Percentiles rank a stretch among this genome's conserved stretches.
These are phyloP conservation scores for Baronia brevicornis DNA, from an alignment of 2,888 invertebrate genomes.

Conservation along the genomic window DNA sequence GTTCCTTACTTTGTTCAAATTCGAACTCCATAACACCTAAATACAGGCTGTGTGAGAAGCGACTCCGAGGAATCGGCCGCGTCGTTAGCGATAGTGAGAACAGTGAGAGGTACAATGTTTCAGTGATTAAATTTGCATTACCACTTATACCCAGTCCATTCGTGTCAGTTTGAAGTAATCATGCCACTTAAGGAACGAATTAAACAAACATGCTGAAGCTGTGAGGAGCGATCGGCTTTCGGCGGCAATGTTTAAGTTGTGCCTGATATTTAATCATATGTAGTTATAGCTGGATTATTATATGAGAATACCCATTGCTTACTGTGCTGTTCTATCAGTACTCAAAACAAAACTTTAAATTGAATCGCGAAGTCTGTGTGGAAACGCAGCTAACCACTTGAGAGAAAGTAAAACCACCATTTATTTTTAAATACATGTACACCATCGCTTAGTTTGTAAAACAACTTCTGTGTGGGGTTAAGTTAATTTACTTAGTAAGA, in stretches of 20 bases:
- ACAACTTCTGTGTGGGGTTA: conserved; percentile 32
- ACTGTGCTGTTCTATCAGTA: conserved; percentile 29
- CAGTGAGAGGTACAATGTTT: conserved; percentile 47
- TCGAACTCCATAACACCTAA: not conserved
- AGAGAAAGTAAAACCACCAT: conserved; percentile 42
- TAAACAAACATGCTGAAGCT: conserved; percentile 69
- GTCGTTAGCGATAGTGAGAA: conserved; percentile 60
- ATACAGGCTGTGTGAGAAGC: conserved; percentile 44
- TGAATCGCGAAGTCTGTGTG: conserved; percentile 34
- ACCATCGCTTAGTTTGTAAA: conserved; percentile 34
- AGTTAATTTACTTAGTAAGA: conserved; percentile 29
- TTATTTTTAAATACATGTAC: conserved; percentile 39
- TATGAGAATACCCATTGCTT: conserved; percentile 18
- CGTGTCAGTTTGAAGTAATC: conserved; percentile 58
- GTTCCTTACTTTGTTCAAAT: not conserved
- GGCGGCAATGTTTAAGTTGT: conserved; percentile 56
- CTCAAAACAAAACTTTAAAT: conserved; percentile 44
- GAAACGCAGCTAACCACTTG: conserved; percentile 28
- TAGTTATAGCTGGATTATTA: conserved; percentile 18
- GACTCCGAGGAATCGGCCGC: conserved; percentile 54
- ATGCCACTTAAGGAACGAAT: conserved; percentile 64
- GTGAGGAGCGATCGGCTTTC: conserved; percentile 66
- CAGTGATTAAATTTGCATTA: conserved; percentile 59
- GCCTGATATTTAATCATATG: conserved; percentile 32
- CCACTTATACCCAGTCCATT: conserved; percentile 61